Evolutionary conservation across 2,888 invertebrate genomes (phyloP).

Genomic region (Lymantria dispar): DNA sequence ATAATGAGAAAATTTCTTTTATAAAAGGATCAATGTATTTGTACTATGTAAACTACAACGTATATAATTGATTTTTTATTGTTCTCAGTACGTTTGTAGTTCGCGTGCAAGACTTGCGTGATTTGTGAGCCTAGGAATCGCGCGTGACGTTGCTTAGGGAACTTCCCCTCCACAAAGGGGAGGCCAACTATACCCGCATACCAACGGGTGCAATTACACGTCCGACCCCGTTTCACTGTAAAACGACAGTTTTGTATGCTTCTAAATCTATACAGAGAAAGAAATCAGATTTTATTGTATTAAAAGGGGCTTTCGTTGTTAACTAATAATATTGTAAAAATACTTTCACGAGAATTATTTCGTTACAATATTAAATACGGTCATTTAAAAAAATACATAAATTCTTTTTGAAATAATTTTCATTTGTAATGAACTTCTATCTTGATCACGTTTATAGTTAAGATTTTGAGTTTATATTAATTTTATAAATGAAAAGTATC

Average conservation of each 20-base stretch:
- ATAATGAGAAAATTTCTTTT: not conserved
- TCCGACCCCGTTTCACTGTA: constrained; percentile 72
- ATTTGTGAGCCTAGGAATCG: constrained; percentile 71
- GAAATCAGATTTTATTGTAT: constrained; percentile 47
- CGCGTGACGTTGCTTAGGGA: constrained; percentile 73
- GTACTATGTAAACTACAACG: constrained; percentile 8
- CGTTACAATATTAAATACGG: too few relatives aligned
- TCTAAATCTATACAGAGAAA: constrained; percentile 21
- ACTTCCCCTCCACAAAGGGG: constrained; percentile 51
- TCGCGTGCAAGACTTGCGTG: constrained; percentile 75
- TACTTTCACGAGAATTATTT: too few relatives aligned
- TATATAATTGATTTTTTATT: constrained; percentile 37
- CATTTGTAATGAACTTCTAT: too few relatives aligned
- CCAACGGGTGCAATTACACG: constrained; percentile 70
- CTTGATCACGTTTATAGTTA: too few relatives aligned
- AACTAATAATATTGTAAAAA: too few relatives aligned
- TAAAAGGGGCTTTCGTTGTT: too few relatives aligned
- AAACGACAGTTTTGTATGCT: constrained; percentile 56
- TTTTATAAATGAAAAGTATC: too few relatives aligned
- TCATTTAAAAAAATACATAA: too few relatives aligned
- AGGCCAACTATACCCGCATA: constrained; percentile 65
- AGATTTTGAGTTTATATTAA: too few relatives aligned
- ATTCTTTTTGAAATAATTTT: too few relatives aligned
- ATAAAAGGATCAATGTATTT: constrained; percentile 24
- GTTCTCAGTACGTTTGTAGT: constrained; percentile 40